phyloP scores from a whole-genome alignment of 2,888 invertebrate species.

The Blomia tropicalis region DNA sequence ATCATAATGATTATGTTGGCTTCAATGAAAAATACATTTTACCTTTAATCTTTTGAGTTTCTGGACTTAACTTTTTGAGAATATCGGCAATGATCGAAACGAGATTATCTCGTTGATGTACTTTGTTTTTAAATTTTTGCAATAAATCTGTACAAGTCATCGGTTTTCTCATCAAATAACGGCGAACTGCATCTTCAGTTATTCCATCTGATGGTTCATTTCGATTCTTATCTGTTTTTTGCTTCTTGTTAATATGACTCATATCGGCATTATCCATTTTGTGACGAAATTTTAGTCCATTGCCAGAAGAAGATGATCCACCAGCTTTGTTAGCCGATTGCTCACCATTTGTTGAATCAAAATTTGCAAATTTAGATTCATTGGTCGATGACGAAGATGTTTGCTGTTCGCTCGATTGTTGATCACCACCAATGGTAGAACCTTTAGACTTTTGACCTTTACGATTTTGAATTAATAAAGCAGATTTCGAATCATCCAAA shows the following conservation, averaged over 20 bases:
- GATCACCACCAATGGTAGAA: neutral
- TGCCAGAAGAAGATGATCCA: neutral
- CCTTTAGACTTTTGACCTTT: neutral
- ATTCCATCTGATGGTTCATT: constrained; percentile 55
- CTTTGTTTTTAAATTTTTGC: constrained; percentile 82
- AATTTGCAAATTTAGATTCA: too few relatives aligned
- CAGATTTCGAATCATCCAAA: constrained; percentile 32
- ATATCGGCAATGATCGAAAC: constrained; percentile 87
- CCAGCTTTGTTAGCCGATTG: neutral
- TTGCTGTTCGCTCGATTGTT: neutral
- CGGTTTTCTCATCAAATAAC: constrained; percentile 86
- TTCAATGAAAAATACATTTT: constrained; percentile 87
- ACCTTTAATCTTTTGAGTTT: constrained; percentile 76
- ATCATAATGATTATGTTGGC: constrained; percentile 18
- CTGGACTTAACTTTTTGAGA: constrained; percentile 80
- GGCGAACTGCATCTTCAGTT: constrained; percentile 80
- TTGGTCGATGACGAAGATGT: neutral
- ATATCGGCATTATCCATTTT: neutral
- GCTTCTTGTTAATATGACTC: neutral
- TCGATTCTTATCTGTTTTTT: constrained; percentile 10
- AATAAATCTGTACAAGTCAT: constrained; percentile 91
- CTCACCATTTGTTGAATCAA: neutral
- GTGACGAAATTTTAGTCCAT: neutral
- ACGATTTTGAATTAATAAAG: constrained; percentile 35
- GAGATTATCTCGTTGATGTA: constrained; percentile 62